These are phyloP conservation scores for Euspilapteryx auroguttella DNA, from an alignment of 2,888 invertebrate species.

Conservation along the genomic window DNA sequence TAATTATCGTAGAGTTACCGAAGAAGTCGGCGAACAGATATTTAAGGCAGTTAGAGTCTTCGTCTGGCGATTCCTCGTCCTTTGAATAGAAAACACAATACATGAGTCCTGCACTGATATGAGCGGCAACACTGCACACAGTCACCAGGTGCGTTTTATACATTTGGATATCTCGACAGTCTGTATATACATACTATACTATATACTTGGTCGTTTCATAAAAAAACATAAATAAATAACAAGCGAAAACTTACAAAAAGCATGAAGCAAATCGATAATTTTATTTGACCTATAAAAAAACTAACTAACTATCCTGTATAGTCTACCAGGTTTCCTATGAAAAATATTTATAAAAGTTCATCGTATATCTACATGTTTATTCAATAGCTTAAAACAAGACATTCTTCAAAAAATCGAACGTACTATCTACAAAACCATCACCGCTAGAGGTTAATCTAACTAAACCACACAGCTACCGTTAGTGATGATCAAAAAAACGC, in stretches of 20 bases:
- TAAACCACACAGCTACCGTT: conserved; percentile 25
- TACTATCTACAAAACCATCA: too few relatives aligned
- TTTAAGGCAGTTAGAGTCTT: conserved; percentile 71
- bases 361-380: conserved; percentile 2
- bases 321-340: too few relatives aligned
- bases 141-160: too few relatives aligned
- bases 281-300: too few relatives aligned
- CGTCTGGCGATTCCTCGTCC: conserved; percentile 50
- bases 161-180: too few relatives aligned
- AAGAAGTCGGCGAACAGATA: conserved; percentile 69
- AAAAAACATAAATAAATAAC: conserved; percentile 34
- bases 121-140: too few relatives aligned
- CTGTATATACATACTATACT: too few relatives aligned
- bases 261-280: too few relatives aligned
- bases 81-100: conserved; percentile 38
- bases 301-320: too few relatives aligned
- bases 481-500: conserved; percentile 21
- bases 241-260: conserved; percentile 56
- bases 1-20: conserved; percentile 48
- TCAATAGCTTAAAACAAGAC: too few relatives aligned
- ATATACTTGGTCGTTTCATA: conserved; percentile 8
- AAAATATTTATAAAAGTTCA: background rate
- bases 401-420: too few relatives aligned
- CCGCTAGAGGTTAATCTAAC: conserved; percentile 30
- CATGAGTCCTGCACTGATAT: conserved; percentile 18